Base-by-base conservation (phyloP, 2,113 vertebrate genomes). In the Macrotus californicus region DNA sequence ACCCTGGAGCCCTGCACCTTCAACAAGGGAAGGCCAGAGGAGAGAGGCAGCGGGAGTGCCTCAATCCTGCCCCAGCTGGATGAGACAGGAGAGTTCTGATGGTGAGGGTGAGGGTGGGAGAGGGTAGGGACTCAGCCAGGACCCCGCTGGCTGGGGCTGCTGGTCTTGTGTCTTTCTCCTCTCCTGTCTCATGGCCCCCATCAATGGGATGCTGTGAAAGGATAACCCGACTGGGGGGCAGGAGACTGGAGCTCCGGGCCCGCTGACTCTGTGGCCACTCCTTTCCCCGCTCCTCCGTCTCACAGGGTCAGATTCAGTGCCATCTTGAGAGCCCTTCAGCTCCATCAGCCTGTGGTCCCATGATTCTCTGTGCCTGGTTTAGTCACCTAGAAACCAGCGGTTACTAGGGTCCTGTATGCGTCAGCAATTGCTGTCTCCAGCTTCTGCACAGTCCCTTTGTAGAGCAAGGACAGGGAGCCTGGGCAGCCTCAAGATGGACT, bases 321-420 rank as follows among this genome's bases (percentile, higher is more conserved):
- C 66, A 12, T 76, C 72, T 75, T 12, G 84, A 92, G 86, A 59
- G 91, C 91, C 41, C 90, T 87, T 93, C 50, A 91, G 80, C 75
- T 89, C 75, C 67, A 39, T 69, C 88, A 70, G 91, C 50, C 29
- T 52, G 31, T 70, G 43, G 22, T 52, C 59, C 86, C 88, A 43
- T 93, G 92, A 91, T 87, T 73, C 89, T 94, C 91, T 87, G 93
- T 92, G 95, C 75, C 93, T 92, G 15, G 7, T 70, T 94, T 69
- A 48, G 89, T 97, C 95, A 92, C 97, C 95, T 97, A 97, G 97
- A 97, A 96, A 97, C 97, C 90, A 92, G 87, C 19, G 19, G 96
- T 97, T 96, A 91, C 96, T 76, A 97, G 94, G 93, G 50, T 93
- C 59, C 91, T 34, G 22, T 1, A 13, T 64, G 36, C 48, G 67